Base-by-base conservation (phyloP, 2,888 invertebrate species). In the Trypoxylon attenuatum region DNA sequence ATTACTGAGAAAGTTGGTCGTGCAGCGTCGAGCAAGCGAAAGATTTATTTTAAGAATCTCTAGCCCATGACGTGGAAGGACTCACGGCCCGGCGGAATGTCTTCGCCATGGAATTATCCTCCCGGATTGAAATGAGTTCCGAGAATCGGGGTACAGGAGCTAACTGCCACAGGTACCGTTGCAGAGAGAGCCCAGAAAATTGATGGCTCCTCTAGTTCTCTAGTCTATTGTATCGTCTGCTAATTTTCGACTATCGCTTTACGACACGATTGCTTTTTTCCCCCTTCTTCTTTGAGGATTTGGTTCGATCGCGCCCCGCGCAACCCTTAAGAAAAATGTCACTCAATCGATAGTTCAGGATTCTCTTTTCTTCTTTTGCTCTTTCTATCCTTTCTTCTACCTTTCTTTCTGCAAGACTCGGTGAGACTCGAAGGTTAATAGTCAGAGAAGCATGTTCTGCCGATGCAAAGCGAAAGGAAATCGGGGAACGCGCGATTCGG, bases 401-500 rank as follows among this genome's bases (percentile, higher is more conserved):
- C n/a, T n/a, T n/a, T n/a, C n/a, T n/a, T n/a, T n/a, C n/a, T n/a
- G n/a, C n/a, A n/a, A n/a, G n/a, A n/a, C n/a, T n/a, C n/a, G n/a
- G n/a, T n/a, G n/a, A n/a, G n/a, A n/a, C 8, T 8, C 5, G 8
- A 13, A 8, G 33, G 13, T 33, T 33, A 33, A 33, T 10, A 13
- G 8, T 3, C 3, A 33, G 33, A 13, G 33, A 33, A 8, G 1
- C 4, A 13, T 13, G 33, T n/a, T n/a, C 15, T 5, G 50, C 23
- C 19, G 22, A 23, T 27, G 53, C 15, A 8, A 54, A 42, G 33
- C 6, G 13, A 10, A 38, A 41, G n/a, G 15, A 52, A 41, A 38
- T 23, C 10, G 55, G 56, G 55, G 72, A 69, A 68, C 69, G 57
- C 69, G 64, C 66, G 76, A 79, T 80, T 82, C 74, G 79, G 76